Evolutionary conservation across 1,140 invertebrate species (phyloP).

Genomic region (Lasioglossum albipes): DNA sequence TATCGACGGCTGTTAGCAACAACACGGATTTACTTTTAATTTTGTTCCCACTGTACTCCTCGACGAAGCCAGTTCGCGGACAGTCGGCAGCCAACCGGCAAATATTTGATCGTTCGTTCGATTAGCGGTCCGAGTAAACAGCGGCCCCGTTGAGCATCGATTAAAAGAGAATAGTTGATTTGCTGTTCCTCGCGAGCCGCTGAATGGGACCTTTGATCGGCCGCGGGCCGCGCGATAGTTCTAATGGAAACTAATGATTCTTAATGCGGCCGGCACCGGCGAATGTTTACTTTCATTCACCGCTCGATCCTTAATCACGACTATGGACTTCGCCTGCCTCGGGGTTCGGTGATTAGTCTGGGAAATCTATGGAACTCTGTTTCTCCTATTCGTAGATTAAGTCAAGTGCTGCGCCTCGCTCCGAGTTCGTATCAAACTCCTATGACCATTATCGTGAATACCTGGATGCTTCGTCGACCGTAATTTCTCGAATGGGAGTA

Average conservation of each 20-base stretch:
- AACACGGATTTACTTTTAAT: slow-evolving; percentile 56
- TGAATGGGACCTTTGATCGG: slow-evolving; percentile 38
- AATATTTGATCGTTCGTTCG: slow-evolving; percentile 54
- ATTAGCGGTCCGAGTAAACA: slow-evolving; percentile 31
- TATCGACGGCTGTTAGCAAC: slow-evolving; percentile 14
- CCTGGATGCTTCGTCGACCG: background rate
- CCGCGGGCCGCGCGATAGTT: slow-evolving; percentile 12
- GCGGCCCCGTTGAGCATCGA: background rate
- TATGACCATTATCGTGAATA: background rate
- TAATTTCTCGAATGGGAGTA: background rate
- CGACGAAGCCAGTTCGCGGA: slow-evolving; percentile 13
- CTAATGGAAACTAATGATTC: slow-evolving; percentile 33
- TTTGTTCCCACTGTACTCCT: slow-evolving; percentile 36
- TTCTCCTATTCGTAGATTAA: background rate
- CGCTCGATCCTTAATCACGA: slow-evolving; percentile 2
- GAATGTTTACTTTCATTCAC: slow-evolving; percentile 11
- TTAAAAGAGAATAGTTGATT: slow-evolving; percentile 46
- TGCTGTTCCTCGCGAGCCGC: background rate
- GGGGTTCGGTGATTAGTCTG: background rate
- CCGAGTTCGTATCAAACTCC: background rate
- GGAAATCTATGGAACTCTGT: background rate
- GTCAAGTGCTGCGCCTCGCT: background rate
- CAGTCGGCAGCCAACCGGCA: slow-evolving; percentile 23
- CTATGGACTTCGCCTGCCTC: background rate
- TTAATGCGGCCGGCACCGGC: background rate